These are phyloP conservation scores for Setipinna tenuifilis DNA, from an alignment of 2,797 vertebrate species.

Conservation along the genomic window DNA sequence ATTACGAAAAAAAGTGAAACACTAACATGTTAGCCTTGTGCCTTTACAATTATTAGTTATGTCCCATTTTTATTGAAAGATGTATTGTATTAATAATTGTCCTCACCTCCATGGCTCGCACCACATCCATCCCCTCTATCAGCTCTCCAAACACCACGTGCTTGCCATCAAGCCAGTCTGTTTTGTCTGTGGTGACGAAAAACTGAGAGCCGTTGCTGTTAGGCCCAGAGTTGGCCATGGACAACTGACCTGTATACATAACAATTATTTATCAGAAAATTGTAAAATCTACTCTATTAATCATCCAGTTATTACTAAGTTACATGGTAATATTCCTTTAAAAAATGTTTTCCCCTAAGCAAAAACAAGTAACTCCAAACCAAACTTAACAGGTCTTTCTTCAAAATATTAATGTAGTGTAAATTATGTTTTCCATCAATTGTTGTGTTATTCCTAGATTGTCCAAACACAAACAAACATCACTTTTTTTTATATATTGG, in stretches of 20 bases:
- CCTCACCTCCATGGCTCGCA: slow-evolving; percentile 89
- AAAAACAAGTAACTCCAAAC: too few relatives aligned
- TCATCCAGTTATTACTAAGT: neutral
- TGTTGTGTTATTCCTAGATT: too few relatives aligned
- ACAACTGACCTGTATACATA: slow-evolving; percentile 79
- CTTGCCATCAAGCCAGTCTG: slow-evolving; percentile 93
- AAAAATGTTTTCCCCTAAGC: too few relatives aligned
- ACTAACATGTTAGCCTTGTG: too few relatives aligned
- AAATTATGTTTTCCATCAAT: too few relatives aligned
- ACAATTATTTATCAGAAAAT: neutral
- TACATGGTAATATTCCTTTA: neutral
- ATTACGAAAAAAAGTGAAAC: too few relatives aligned
- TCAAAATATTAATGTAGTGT: too few relatives aligned
- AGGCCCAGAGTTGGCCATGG: slow-evolving; percentile 91
- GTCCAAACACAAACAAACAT: neutral
- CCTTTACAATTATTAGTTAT: too few relatives aligned
- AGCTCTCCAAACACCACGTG: slow-evolving; percentile 96
- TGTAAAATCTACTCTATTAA: neutral
- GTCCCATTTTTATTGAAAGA: too few relatives aligned
- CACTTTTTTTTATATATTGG: neutral
- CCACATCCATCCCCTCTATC: slow-evolving; percentile 91
- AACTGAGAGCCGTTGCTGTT: slow-evolving; percentile 95
- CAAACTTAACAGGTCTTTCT: too few relatives aligned
- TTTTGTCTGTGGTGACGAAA: slow-evolving; percentile 92
- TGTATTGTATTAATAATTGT: neutral